phyloP scores from a whole-genome alignment of 2,888 invertebrate genomes.

The Xylophagus ater region DNA sequence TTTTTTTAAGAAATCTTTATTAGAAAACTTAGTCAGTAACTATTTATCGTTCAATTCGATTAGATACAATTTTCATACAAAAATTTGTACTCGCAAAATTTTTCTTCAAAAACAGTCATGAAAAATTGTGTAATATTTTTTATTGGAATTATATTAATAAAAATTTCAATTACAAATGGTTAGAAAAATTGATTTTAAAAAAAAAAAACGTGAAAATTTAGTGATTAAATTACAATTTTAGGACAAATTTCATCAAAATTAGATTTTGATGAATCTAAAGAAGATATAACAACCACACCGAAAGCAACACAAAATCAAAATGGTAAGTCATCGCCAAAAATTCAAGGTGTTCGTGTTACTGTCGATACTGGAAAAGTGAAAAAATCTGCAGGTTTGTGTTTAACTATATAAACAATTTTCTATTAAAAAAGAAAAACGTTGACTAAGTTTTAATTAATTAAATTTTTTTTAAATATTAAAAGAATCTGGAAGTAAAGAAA shows the following conservation, averaged over 20 bases:
- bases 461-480: slow-evolving; percentile 2
- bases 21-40: too few species aligned
- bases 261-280: slow-evolving; percentile 31
- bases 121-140: too few species aligned
- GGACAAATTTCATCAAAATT: slow-evolving; percentile 33
- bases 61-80: too few species aligned
- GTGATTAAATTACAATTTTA: too few species aligned
- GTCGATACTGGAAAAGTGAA: slow-evolving; percentile 37
- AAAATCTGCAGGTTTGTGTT: slow-evolving; percentile 30
- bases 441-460: slow-evolving; percentile 2
- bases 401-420: neutral
- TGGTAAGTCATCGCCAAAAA: slow-evolving; percentile 31
- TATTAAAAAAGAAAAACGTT: neutral
- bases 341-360: slow-evolving; percentile 39
- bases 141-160: too few species aligned
- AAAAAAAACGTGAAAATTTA: too few species aligned
- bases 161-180: too few species aligned
- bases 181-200: too few species aligned
- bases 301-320: slow-evolving; percentile 8
- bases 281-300: slow-evolving; percentile 12
- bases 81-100: too few species aligned
- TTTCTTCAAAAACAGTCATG: too few species aligned
- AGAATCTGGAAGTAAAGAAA: slow-evolving; percentile 34
- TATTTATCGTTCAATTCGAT: too few species aligned
- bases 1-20: too few species aligned